Evolutionary conservation across 2,113 vertebrate species (phyloP).

Genomic region (Tragelaphus strepsiceros): DNA sequence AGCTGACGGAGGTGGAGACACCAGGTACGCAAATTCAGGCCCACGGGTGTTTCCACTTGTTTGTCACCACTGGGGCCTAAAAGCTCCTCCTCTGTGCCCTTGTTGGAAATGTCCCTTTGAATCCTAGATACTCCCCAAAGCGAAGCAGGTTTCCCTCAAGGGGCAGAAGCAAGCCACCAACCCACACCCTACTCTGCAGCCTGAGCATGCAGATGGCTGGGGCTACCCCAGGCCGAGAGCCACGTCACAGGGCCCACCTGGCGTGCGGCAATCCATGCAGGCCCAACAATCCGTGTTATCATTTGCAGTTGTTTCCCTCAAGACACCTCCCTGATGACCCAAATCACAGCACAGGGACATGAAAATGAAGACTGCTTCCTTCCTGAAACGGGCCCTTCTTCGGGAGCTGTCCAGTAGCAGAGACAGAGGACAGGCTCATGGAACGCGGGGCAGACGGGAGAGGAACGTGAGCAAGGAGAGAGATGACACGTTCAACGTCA

Average conservation of each 20-base stretch:
- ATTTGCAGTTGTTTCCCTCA: not conserved
- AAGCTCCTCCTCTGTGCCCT: not conserved
- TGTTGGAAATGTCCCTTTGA: not conserved
- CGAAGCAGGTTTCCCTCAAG: not conserved
- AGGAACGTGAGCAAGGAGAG: not conserved
- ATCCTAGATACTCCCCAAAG: not conserved
- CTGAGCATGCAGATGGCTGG: too few relatives aligned
- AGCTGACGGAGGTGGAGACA: not conserved
- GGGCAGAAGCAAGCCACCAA: not conserved
- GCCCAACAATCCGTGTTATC: not conserved
- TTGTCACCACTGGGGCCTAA: not conserved
- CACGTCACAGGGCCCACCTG: fast-evolving
- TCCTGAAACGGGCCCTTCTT: not conserved
- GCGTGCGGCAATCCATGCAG: fast-evolving
- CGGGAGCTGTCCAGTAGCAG: not conserved
- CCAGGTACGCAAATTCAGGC: not conserved
- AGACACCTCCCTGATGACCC: not conserved
- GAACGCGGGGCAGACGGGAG: not conserved
- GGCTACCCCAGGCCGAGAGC: fast-evolving
- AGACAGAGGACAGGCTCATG: not conserved
- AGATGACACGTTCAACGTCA: not conserved
- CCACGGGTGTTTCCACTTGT: not conserved
- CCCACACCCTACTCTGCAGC: not conserved
- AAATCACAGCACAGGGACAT: not conserved
- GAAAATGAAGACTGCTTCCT: not conserved